Conservation (phyloP, 1,140 invertebrate genomes). For the Drosophila burlai region DNA sequence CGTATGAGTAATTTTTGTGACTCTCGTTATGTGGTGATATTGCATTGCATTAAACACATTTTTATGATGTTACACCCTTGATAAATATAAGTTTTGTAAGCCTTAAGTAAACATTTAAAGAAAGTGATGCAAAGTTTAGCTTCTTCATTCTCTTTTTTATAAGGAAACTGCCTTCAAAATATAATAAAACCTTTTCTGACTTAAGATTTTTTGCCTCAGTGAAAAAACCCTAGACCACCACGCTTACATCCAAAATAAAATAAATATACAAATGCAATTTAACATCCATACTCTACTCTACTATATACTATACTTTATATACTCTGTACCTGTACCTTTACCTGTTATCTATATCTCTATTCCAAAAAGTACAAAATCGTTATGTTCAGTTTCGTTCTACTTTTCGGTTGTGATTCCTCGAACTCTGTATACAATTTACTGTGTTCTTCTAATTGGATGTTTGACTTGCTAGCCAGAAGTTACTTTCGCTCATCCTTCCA, state of each 20-base stretch:
- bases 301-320: slow-evolving; percentile 45
- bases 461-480: slow-evolving; percentile 78
- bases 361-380: slow-evolving; percentile 43
- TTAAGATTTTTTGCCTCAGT: slow-evolving; percentile 3
- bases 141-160: neutral
- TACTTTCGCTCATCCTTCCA: slow-evolving; percentile 52
- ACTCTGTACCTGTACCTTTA: slow-evolving; percentile 43
- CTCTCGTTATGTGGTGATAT: neutral
- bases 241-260: slow-evolving; percentile 59
- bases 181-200: neutral
- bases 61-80: neutral
- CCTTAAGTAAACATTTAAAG: neutral
- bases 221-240: slow-evolving; percentile 25
- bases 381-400: slow-evolving; percentile 55
- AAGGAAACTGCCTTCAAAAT: neutral
- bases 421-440: slow-evolving; percentile 74
- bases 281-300: slow-evolving; percentile 73
- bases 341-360: slow-evolving; percentile 48
- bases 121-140: neutral
- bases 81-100: neutral
- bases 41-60: neutral
- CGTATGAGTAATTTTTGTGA: slow-evolving; percentile 28
- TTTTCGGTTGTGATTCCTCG: slow-evolving; percentile 33
- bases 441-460: slow-evolving; percentile 79
- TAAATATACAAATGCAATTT: slow-evolving; percentile 62